Base-by-base conservation (phyloP, 1,140 invertebrate species). In the Brachionus paranguensis region DNA sequence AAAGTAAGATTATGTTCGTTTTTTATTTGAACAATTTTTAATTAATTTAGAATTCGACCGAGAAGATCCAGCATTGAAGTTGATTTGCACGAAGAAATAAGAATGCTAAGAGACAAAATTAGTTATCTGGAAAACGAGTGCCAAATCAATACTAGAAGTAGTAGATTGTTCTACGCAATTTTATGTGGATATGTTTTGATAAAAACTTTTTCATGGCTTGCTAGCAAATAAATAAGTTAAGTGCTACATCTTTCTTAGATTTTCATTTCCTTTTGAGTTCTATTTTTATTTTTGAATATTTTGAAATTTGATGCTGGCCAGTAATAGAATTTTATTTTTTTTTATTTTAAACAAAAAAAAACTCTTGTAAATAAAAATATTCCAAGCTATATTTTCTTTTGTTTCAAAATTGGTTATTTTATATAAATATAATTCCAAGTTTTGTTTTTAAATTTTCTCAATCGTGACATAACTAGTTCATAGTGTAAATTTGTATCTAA, bases 31-130 rank as follows among this genome's bases (percentile, higher is more conserved):
- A 37, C 33, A 33, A 60, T 47, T 64, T 81, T 68, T 33, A 47
- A 43, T 64, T 64, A 68, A 60, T 43, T 37, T 43, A 81, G 78
- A 47, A 81, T 81, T 53, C 20, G 78, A 81, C 78, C 78, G 11
- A 81, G 78, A 81, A 24, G 78, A 64, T 81, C 78, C 45, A 81
- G 78, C n/a, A 81, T 81, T 45, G 78, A 81, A 47, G 50, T 64
- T n/a, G 78, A 81, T 64, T 68, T 81, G 27, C 27, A 81, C n/a
- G 53, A 24, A 24, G 78, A 81, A 68, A 81, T 81, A 10, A 37
- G 78, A 81, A 81, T 81, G 33, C 10, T 81, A n/a, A 60, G 78
- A 60, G 78, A 81, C 27, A 60, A 45, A 68, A 33, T 81, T 24
- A 81, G 64, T 37, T 60, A 64, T 81, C 43, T 81, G 1, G 78